These are phyloP conservation scores for Chlamydotis undulata DNA, from an alignment of 2,113 vertebrate genomes.

Conservation along the genomic window DNA sequence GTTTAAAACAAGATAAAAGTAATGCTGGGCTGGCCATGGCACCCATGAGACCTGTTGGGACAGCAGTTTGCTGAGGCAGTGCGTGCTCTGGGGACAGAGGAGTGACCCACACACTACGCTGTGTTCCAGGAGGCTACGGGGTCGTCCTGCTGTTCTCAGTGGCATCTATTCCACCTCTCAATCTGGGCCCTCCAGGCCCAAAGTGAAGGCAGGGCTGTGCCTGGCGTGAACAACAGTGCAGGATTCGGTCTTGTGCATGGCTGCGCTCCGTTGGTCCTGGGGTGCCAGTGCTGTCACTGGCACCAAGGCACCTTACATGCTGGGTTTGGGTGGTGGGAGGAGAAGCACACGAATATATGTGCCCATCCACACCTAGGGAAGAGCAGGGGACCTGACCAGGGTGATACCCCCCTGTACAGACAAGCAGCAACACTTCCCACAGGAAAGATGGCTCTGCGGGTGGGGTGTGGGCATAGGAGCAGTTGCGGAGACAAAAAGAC, in stretches of 20 bases:
- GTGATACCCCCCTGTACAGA: neutral
- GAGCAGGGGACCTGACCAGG: neutral
- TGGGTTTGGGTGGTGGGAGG: neutral
- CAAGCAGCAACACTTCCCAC: neutral
- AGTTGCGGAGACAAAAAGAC: neutral
- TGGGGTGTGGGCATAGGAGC: neutral
- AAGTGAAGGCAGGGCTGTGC: neutral
- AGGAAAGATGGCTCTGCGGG: neutral
- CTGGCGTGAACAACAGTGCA: neutral
- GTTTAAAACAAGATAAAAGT: conserved; percentile 11
- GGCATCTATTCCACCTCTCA: neutral
- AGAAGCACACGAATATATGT: neutral
- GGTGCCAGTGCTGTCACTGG: accelerated
- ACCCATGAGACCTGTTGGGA: neutral
- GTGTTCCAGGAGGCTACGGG: accelerated
- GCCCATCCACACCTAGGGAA: neutral
- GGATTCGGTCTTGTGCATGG: accelerated
- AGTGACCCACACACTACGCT: accelerated
- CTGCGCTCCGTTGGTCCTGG: accelerated
- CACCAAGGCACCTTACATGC: neutral
- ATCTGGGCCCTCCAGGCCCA: neutral
- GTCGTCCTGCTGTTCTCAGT: neutral
- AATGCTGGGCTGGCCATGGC: neutral
- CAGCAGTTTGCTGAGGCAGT: neutral
- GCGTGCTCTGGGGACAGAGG: neutral